phyloP scores from a whole-genome alignment of 53 echinoderm and acorn worm species.

The Antedon mediterranea region DNA sequence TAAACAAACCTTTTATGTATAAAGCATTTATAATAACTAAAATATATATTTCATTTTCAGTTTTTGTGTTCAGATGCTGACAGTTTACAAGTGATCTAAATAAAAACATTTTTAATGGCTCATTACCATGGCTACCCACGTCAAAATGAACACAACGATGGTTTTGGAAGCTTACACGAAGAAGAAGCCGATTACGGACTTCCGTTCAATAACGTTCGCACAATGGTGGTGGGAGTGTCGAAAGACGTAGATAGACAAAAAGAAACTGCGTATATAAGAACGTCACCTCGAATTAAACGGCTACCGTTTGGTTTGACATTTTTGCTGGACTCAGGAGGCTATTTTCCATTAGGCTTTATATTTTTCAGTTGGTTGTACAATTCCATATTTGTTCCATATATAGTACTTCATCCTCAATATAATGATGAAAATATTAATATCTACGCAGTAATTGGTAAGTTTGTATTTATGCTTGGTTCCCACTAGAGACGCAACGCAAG shows the following conservation, averaged over 20 bases:
- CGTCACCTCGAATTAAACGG: slow-evolving; percentile 39
- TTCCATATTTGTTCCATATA: slow-evolving; percentile 36
- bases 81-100: no score
- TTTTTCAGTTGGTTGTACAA: slow-evolving; percentile 54
- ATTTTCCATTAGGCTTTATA: slow-evolving; percentile 39
- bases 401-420: slow-evolving; percentile 53
- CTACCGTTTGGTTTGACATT: slow-evolving; percentile 44
- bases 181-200: neutral
- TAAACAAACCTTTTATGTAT: no score
- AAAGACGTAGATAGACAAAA: slow-evolving; percentile 3
- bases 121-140: neutral
- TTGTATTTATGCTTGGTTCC: no score
- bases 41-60: no score
- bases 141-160: neutral
- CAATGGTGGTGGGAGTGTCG: neutral
- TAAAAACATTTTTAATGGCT: no score
- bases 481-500: no score
- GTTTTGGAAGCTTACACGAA: neutral
- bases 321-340: slow-evolving; percentile 51
- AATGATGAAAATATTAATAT: slow-evolving; percentile 27
- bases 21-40: no score
- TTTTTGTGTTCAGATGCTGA: no score
- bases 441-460: slow-evolving; percentile 42
- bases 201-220: neutral
- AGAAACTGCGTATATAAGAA: slow-evolving; percentile 26